Evolutionary conservation across 2,113 vertebrate genomes (phyloP), one percentile per base, ranked within the genome.

Genomic region (Hypocryptadius cinnamomeus): DNA sequence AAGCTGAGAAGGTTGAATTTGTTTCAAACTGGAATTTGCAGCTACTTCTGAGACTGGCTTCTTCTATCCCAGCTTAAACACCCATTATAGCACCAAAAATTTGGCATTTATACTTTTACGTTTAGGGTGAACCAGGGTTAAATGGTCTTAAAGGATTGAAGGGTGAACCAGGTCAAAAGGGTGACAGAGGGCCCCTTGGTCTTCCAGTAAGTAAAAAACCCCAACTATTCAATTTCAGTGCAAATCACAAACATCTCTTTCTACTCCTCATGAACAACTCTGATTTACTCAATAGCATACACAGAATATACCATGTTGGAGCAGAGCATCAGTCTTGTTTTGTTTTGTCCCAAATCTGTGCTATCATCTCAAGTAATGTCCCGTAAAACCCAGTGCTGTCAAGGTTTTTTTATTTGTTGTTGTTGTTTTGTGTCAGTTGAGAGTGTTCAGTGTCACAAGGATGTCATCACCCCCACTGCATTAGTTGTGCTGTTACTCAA

Each of bases 101-200:
- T 93, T 97, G 96, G 98, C 98, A 97, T 98, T 98, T 98, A 96
- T 97, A 96, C 97, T 97, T 97, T 98, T 97, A 96, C 97, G 24
- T 97, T 97, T 97, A 99, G 99, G 99, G 99, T 95, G 99, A 99
- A 97, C 97, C 98, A 97, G 99, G 99, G 97, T 98, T 99, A 98
- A 98, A 98, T 97, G 99, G 99, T 97, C 96, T 98, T 97, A 99
- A 99, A 98, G 99, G 99, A 95, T 98, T 98, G 96, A 98, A 99
- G 93, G 99, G 99, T 95, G 99, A 99, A 97, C 93, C 98, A 80
- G 99, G 99, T 97, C 98, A 99, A 98, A 99, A 99, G 98, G 99
- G 99, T 96, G 99, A 99, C 98, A 98, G 99, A 97, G 99, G 99
- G 98, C 99, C 99, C 93, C 98, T 99, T 97, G 99, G 99, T 97